Evolutionary conservation across 2,888 invertebrate species (phyloP).

Genomic region (Lottia scabra): DNA sequence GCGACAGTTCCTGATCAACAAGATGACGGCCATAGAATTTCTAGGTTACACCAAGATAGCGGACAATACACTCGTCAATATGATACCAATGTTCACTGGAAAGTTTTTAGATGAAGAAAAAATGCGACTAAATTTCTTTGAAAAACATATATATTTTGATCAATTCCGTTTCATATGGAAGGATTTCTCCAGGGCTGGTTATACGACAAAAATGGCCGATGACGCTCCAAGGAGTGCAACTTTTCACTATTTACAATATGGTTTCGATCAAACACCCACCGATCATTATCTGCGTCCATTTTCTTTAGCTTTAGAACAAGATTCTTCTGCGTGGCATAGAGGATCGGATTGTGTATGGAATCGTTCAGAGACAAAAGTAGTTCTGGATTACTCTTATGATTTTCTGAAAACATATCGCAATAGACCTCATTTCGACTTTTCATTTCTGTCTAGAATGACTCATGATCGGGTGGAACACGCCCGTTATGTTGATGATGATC

Average conservation of each 20-base stretch:
- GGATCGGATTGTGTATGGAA: conserved; percentile 75
- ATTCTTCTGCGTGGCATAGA: conserved; percentile 34
- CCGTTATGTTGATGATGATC: conserved; percentile 78
- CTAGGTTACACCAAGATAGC: conserved; percentile 93
- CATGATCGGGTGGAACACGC: conserved; percentile 87
- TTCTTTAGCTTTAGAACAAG: conserved; percentile 73
- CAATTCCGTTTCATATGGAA: conserved; percentile 84
- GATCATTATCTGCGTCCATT: conserved; percentile 86
- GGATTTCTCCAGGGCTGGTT: conserved; percentile 79
- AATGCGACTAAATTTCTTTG: background rate
- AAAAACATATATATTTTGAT: conserved; percentile 22
- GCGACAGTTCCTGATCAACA: conserved; percentile 73
- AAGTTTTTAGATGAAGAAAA: conserved; percentile 33
- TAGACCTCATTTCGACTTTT: conserved; percentile 81
- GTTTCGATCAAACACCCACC: conserved; percentile 83
- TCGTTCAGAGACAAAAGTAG: conserved; percentile 77
- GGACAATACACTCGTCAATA: conserved; percentile 93
- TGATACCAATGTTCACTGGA: conserved; percentile 80
- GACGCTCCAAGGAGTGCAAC: conserved; percentile 82
- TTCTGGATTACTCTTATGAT: conserved; percentile 74
- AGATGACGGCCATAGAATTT: conserved; percentile 81
- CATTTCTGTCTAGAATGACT: conserved; percentile 85
- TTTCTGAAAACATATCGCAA: conserved; percentile 75
- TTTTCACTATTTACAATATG: conserved; percentile 81
- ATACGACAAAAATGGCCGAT: conserved; percentile 83